Conservation (phyloP, 2,888 invertebrate species). For the Limnephilus lunatus region DNA sequence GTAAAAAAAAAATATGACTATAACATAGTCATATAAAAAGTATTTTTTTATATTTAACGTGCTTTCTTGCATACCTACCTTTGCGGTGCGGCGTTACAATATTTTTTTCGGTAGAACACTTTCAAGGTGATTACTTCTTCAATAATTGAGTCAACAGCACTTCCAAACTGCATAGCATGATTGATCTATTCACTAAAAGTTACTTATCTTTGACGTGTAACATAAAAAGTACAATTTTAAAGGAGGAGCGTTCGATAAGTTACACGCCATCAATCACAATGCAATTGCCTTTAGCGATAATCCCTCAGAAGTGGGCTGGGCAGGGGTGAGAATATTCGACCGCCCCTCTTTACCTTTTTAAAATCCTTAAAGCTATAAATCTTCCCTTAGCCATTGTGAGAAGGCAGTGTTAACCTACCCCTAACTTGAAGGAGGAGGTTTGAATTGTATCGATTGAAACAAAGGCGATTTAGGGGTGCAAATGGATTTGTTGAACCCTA, state of each 20-base stretch:
- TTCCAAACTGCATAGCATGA: not conserved
- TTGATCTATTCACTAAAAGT: constrained; percentile 13
- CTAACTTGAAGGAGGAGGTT: constrained; percentile 40
- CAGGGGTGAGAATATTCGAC: constrained; percentile 45
- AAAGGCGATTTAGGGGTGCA: constrained; percentile 31
- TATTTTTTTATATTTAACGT: too few species aligned
- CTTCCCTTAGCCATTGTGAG: constrained; percentile 60
- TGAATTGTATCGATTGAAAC: constrained; percentile 52
- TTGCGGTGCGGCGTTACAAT: not conserved
- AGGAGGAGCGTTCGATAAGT: constrained; percentile 48
- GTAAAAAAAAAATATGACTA: too few species aligned
- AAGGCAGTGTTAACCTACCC: constrained; percentile 44
- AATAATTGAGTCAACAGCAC: not conserved
- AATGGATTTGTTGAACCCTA: constrained; percentile 22
- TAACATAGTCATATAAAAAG: too few species aligned
- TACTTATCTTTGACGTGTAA: not conserved
- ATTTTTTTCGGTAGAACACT: not conserved
- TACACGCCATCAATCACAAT: constrained; percentile 56
- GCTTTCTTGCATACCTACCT: too few species aligned
- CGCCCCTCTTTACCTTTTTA: constrained; percentile 54
- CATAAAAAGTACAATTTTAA: constrained; percentile 5
- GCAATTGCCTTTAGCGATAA: constrained; percentile 62
- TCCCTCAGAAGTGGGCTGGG: constrained; percentile 54
- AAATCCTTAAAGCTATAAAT: constrained; percentile 63
- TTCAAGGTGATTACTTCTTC: not conserved